These are phyloP conservation scores for Pangasius mekongensis DNA, from an alignment of 2,797 vertebrate species.

Conservation along the genomic window DNA sequence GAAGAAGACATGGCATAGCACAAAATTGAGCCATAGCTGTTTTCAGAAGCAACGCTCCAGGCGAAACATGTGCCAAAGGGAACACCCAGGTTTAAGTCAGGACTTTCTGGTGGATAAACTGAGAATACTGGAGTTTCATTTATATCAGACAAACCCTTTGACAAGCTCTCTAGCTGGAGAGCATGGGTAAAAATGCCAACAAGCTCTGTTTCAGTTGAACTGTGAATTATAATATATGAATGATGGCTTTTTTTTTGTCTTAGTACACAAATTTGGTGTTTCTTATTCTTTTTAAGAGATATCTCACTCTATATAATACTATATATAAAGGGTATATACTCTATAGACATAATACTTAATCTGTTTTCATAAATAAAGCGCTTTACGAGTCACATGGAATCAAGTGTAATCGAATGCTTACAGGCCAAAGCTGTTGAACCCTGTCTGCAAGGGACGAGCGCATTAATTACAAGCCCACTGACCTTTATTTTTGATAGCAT, in stretches of 20 bases:
- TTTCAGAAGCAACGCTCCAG: constrained; percentile 16
- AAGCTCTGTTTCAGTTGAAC: neutral
- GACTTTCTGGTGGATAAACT: constrained; percentile 20
- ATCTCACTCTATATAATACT: neutral
- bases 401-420: neutral
- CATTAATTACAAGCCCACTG: constrained; percentile 46
- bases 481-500: constrained; percentile 43
- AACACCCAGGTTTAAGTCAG: constrained; percentile 16
- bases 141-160: constrained; percentile 4
- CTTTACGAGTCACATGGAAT: neutral
- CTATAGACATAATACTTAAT: neutral
- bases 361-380: neutral
- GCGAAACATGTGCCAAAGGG: constrained; percentile 19
- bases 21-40: constrained; percentile 44
- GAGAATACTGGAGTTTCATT: constrained; percentile 1
- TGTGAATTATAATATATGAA: neutral
- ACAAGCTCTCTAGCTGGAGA: neutral
- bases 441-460: neutral
- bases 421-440: constrained; percentile 6
- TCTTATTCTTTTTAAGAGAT: neutral
- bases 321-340: neutral
- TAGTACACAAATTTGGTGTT: neutral
- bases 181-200: constrained; percentile 3
- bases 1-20: constrained; percentile 47
- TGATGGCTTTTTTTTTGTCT: neutral